A percentile compares a stretch with the other conserved stretches of the same genome.
These are phyloP conservation scores for Platichthys flesus DNA, from an alignment of 2,113 vertebrate species.

Conservation along the genomic window DNA sequence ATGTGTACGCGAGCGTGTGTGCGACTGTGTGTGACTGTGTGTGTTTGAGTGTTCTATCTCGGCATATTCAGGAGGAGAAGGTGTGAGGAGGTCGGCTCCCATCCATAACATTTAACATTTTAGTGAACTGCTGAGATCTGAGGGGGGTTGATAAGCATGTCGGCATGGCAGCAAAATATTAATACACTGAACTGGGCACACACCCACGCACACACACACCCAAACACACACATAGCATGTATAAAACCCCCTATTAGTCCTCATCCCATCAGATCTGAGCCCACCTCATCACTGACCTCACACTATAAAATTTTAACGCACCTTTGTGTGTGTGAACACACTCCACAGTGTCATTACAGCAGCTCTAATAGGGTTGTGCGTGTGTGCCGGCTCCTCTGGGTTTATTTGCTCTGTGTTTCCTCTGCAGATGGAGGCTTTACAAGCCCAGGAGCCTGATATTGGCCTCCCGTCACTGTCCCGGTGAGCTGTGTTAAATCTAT, in stretches of 20 bases:
- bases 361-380: slow-evolving; percentile 70
- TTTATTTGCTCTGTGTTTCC: slow-evolving; percentile 76
- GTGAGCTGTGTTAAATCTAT: slow-evolving; percentile 75
- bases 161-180: slow-evolving; percentile 29
- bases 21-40: background rate
- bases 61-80: slow-evolving; percentile 38
- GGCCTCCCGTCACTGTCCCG: slow-evolving; percentile 73
- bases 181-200: background rate
- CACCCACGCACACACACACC: slow-evolving; percentile 33
- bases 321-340: slow-evolving; percentile 65
- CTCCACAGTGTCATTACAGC: slow-evolving; percentile 69
- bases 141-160: slow-evolving; percentile 52
- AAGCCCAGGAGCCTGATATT: slow-evolving; percentile 74
- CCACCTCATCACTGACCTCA: slow-evolving; percentile 78
- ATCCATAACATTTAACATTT: slow-evolving; percentile 63
- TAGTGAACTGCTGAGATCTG: slow-evolving; percentile 53
- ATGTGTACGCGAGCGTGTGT: background rate
- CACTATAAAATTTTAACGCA: slow-evolving; percentile 77
- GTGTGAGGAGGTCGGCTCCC: slow-evolving; percentile 6
- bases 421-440: slow-evolving; percentile 79
- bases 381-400: slow-evolving; percentile 62
- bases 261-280: slow-evolving; percentile 76
- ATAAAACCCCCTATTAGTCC: slow-evolving; percentile 74
- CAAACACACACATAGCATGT: slow-evolving; percentile 34
- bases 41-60: slow-evolving; percentile 19